These are phyloP conservation scores for Vanessa tameamea DNA, from an alignment of 1,140 invertebrate genomes.

Conservation along the genomic window DNA sequence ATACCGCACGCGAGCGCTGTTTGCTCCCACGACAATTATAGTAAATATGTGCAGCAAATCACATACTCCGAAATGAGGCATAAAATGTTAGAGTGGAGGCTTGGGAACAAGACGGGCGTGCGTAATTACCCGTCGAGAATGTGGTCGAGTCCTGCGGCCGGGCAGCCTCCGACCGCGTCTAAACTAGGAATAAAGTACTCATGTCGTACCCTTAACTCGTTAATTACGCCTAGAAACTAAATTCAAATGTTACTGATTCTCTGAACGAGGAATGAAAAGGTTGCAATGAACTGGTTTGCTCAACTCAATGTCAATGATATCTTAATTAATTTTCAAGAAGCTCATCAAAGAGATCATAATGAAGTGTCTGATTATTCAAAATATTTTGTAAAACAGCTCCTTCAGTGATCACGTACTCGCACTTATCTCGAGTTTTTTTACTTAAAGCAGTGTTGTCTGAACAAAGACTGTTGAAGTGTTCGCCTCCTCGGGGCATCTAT, in stretches of 20 bases:
- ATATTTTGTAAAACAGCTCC: slow-evolving; percentile 29
- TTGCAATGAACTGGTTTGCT: slow-evolving; percentile 5
- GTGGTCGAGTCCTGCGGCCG: slow-evolving; percentile 70
- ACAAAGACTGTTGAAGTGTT: slow-evolving; percentile 61
- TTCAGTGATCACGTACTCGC: slow-evolving; percentile 42
- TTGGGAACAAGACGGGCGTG: slow-evolving; percentile 69
- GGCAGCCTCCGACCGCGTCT: slow-evolving; percentile 58
- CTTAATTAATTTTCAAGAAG: slow-evolving; percentile 6
- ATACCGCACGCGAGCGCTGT: slow-evolving; percentile 50
- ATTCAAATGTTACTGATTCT: slow-evolving; percentile 57
- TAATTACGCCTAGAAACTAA: slow-evolving; percentile 67
- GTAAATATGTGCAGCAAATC: slow-evolving; percentile 71
- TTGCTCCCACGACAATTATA: slow-evolving; percentile 72
- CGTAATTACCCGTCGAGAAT: slow-evolving; percentile 77
- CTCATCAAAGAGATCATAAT: slow-evolving; percentile 7
- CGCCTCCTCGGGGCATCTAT: slow-evolving; percentile 72
- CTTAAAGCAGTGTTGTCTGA: slow-evolving; percentile 42
- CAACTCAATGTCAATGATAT: neutral
- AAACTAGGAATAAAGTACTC: slow-evolving; percentile 75
- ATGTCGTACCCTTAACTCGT: slow-evolving; percentile 67
- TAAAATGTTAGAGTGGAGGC: slow-evolving; percentile 72
- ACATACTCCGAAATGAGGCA: slow-evolving; percentile 75
- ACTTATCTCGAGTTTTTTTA: slow-evolving; percentile 40
- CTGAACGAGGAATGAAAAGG: slow-evolving; percentile 28
- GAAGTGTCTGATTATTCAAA: slow-evolving; percentile 27